Evolutionary conservation across 2,888 invertebrate species (phyloP).

Genomic region (Acanthosepion pharaonis): DNA sequence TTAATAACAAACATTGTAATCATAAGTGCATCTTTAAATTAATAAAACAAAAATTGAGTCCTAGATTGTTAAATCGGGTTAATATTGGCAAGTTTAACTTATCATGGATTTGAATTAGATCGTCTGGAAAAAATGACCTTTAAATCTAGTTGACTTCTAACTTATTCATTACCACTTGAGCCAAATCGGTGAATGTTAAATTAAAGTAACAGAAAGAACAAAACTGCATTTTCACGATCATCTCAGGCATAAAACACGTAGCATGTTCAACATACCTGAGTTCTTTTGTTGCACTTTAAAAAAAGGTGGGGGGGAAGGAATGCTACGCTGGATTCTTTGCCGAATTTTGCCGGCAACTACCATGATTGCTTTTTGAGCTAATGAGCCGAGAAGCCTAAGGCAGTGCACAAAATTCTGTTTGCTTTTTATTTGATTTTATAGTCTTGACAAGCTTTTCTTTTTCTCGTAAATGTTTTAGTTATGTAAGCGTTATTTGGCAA

Average conservation of each 20-base stretch:
- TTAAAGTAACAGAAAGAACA: background rate
- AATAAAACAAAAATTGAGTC: too few species aligned
- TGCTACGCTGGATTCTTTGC: background rate
- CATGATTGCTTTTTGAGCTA: background rate
- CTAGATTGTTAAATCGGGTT: background rate
- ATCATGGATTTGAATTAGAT: background rate
- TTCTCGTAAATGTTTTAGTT: background rate
- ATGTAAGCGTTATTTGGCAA: background rate
- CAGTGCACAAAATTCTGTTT: background rate
- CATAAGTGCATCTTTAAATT: too few species aligned
- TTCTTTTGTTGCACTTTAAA: slow-evolving; percentile 21
- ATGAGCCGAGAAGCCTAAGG: background rate
- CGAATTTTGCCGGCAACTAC: background rate
- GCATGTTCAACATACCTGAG: background rate
- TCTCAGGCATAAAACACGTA: background rate
- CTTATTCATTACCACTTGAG: background rate
- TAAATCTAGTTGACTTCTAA: background rate
- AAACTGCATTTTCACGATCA: background rate
- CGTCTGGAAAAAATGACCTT: background rate
- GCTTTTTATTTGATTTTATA: background rate
- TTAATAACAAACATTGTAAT: too few species aligned
- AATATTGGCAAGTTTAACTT: background rate
- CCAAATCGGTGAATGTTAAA: background rate
- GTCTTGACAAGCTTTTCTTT: background rate
- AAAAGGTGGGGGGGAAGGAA: background rate